Evolutionary conservation across 2,888 invertebrate genomes (phyloP).

Genomic region (Pristionchus entomophagus): DNA sequence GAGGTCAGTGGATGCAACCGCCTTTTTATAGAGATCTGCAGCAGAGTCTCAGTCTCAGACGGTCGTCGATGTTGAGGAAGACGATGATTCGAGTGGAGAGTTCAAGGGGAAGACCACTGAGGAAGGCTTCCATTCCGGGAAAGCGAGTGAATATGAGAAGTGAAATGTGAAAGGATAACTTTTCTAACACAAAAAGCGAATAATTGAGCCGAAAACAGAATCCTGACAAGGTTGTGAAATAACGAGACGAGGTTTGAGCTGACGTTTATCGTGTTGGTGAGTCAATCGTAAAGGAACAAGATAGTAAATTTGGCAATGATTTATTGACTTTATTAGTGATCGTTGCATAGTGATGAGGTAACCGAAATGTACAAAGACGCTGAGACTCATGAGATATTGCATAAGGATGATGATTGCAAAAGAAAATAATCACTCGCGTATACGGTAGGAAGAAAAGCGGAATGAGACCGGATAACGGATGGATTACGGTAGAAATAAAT

Average conservation of each 20-base stretch:
- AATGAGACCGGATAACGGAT: constrained; percentile 22
- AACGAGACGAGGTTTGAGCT: no score
- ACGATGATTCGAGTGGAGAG: not conserved
- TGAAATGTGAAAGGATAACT: no score
- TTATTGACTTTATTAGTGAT: no score
- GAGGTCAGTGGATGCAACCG: not conserved
- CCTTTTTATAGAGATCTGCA: not conserved
- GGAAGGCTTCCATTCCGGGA: no score
- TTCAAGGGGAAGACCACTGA: not conserved
- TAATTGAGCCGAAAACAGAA: no score
- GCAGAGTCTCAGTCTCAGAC: not conserved
- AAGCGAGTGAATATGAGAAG: no score
- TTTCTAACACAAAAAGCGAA: no score
- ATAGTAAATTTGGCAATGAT: no score
- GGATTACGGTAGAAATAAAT: not conserved
- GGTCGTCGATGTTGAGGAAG: not conserved
- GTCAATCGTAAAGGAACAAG: no score
- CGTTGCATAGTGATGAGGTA: not conserved
- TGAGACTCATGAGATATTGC: constrained; percentile 39
- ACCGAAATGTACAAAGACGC: constrained; percentile 39
- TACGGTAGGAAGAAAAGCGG: constrained; percentile 31
- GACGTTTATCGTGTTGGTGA: no score
- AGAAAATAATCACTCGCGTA: not conserved
- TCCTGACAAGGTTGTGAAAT: no score
- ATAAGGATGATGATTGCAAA: constrained; percentile 27